Conservation (phyloP, 1,140 invertebrate genomes). For the Acromyrmex echinatior region DNA sequence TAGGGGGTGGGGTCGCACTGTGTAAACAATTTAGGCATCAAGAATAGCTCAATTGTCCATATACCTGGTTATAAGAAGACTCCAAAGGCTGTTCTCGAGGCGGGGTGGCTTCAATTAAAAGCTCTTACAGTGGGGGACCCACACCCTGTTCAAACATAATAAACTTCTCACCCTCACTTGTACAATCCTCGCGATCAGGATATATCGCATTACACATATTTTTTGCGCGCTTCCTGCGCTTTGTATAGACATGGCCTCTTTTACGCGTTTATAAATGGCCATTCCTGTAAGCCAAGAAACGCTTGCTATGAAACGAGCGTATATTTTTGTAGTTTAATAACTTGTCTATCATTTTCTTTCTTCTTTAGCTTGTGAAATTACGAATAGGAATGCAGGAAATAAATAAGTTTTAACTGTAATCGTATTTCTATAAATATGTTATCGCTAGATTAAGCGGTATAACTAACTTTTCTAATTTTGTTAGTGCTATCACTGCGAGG, state of each 20-base stretch:
- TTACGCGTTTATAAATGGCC: not conserved
- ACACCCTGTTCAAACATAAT: conserved; percentile 83
- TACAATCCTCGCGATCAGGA: conserved; percentile 36
- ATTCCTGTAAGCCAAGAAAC: not conserved
- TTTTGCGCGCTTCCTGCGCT: conserved; percentile 20
- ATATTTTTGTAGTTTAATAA: not conserved
- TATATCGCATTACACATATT: conserved; percentile 45
- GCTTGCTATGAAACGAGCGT: not conserved
- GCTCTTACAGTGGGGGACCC: conserved; percentile 79
- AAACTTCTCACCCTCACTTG: conserved; percentile 71
- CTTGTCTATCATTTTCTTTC: not conserved
- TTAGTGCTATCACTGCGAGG: conserved; percentile 13
- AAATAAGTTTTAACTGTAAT: conserved; percentile 23
- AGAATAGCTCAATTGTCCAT: conserved; percentile 80
- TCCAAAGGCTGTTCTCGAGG: conserved; percentile 74
- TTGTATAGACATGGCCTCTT: conserved; percentile 28
- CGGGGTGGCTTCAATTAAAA: conserved; percentile 82
- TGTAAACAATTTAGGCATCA: conserved; percentile 82
- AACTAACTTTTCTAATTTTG: not conserved
- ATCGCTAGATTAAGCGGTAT: conserved; percentile 1
- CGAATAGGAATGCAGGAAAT: conserved; percentile 13
- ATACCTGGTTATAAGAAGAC: conserved; percentile 71
- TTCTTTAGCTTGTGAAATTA: not conserved
- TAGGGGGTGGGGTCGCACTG: conserved; percentile 67
- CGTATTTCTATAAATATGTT: not conserved